Conservation (phyloP, 2,888 invertebrate species). For the Ochropleura leucogaster region DNA sequence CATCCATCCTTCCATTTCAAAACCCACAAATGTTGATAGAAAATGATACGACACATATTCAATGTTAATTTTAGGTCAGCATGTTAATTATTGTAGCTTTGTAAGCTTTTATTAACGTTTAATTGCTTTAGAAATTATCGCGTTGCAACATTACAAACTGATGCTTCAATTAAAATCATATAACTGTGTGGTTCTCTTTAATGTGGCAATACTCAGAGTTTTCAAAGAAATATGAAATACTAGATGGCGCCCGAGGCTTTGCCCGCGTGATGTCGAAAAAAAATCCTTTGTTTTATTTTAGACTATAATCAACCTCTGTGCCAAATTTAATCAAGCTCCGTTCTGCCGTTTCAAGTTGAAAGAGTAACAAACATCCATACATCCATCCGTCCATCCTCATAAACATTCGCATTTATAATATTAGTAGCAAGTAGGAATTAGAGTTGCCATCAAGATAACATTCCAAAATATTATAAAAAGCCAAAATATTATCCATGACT, state of each 20-base stretch:
- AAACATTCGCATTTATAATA: no score
- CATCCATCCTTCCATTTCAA: constrained; percentile 34
- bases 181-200: constrained; percentile 19
- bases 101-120: constrained; percentile 62
- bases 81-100: constrained; percentile 50
- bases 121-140: constrained; percentile 68
- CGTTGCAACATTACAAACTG: constrained; percentile 45
- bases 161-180: constrained; percentile 31
- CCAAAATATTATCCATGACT: constrained; percentile 40
- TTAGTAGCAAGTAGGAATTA: not conserved
- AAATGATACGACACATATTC: constrained; percentile 56
- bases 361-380: no score
- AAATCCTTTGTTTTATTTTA: no score
- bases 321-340: no score
- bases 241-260: no score
- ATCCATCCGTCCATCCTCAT: no score
- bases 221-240: constrained; percentile 9
- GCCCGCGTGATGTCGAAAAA: no score
- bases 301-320: no score
- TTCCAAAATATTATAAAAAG: no score
- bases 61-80: constrained; percentile 56
- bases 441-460: not conserved
- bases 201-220: constrained; percentile 3
- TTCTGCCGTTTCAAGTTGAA: no score
- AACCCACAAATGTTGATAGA: constrained; percentile 57